Base-by-base conservation (phyloP, 2,888 invertebrate species). In the Sialis fuliginosa region DNA sequence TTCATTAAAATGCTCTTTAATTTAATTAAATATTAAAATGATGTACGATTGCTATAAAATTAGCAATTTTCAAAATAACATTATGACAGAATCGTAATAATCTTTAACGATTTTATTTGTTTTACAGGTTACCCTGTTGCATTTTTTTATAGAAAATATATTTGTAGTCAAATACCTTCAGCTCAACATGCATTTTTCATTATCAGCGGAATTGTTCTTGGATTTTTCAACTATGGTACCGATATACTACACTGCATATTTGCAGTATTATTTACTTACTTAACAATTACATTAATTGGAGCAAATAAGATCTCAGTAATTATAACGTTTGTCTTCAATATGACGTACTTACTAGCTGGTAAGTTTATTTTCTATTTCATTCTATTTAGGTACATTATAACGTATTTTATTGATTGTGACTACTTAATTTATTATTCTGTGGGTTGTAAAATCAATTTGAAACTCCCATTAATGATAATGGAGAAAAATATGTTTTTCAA, bases 141-240 rank as follows among this genome's bases (percentile, higher is more conserved):
- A 6, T 60, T 76, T 13, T 52, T 81, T 44, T 78, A 86, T 59
- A 70, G 81, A 44, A 63, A 68, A 48, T 62, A 64, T 43, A 53
- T 85, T 2, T 73, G 73, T 56, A 72, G 72, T 10, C 70, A 72
- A 54, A 58, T 64, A 39, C 67, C 74, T 10, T 56, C 60, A 13
- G 44, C 71, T 33, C 83, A 89, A 60, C 85, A 92, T 60, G 45
- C 81, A 7, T 91, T 72, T 64, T 88, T 91, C 60, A 70, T 79
- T 6, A 22, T 69, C 0, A 72, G 75, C 51, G 92, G 93, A 9
- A 59, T 89, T 5, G 65, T 72, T 2, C 68, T 93, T 52, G 86
- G 87, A 44, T 78, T 77, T 54, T 91, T 82, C 63, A 93, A 93
- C 62, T 93, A 88, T 69, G 91, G 92, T 35, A 58, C 64, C 48